phyloP scores from a whole-genome alignment of 2,797 vertebrate genomes.

The Alca torda region DNA sequence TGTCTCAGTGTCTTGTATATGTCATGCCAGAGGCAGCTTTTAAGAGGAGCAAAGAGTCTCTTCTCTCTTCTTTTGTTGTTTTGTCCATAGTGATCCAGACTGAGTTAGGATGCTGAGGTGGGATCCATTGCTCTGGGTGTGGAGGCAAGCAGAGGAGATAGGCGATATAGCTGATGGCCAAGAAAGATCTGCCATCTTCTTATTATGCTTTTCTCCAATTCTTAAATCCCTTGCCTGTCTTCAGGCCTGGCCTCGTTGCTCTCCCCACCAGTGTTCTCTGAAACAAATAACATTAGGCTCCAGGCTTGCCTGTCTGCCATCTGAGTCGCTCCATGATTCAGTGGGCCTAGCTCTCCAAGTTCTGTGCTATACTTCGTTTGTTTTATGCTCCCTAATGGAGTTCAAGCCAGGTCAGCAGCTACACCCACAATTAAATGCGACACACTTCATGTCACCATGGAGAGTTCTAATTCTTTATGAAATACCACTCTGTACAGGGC shows the following conservation, averaged over 20 bases:
- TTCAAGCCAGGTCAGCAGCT: constrained; percentile 44
- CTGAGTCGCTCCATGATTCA: background rate
- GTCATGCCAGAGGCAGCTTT: background rate
- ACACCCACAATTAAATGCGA: constrained; percentile 20
- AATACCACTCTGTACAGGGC: background rate
- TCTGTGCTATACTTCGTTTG: background rate
- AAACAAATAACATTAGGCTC: background rate
- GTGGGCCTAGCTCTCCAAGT: background rate
- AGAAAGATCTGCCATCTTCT: background rate
- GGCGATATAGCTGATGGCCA: background rate
- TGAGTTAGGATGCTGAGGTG: background rate
- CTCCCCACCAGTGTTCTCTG: background rate
- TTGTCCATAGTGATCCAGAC: background rate
- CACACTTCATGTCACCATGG: background rate
- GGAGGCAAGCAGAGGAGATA: background rate
- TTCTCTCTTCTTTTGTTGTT: too few relatives aligned
- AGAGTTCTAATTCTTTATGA: constrained; percentile 6
- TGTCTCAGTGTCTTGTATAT: background rate
- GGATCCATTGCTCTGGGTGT: background rate
- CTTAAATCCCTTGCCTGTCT: background rate
- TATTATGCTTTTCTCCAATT: background rate
- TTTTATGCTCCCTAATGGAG: constrained; percentile 28
- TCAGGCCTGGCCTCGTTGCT: background rate
- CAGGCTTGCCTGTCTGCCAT: background rate
- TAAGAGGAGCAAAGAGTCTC: background rate